Percentiles rank a stretch among this genome's conserved stretches.
Conservation (phyloP, 2,113 vertebrate species). For the Gopherus evgoodei region DNA sequence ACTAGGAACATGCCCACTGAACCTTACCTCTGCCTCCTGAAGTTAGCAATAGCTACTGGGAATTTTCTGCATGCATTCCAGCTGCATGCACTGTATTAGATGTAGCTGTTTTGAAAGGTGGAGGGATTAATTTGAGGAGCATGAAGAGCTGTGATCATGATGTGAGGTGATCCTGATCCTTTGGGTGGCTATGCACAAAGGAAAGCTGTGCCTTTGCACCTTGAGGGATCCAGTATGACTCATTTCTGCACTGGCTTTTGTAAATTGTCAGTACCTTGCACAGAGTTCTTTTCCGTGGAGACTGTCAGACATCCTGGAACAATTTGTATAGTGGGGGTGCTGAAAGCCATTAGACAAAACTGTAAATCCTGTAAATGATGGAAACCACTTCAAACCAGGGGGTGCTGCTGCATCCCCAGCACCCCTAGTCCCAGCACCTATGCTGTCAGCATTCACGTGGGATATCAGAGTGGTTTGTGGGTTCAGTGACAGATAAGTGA, state of each 20-base stretch:
- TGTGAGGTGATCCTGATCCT: not conserved
- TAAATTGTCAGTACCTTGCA: not conserved
- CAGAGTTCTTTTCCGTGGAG: not conserved
- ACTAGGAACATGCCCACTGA: not conserved
- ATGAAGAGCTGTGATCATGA: not conserved
- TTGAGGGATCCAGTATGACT: not conserved
- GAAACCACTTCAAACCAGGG: too few relatives aligned
- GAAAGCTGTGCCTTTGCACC: not conserved
- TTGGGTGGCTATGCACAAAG: not conserved
- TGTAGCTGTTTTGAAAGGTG: not conserved
- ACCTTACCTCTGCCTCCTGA: not conserved
- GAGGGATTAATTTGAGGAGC: not conserved
- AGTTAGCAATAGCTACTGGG: not conserved
- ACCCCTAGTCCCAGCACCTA: too few relatives aligned
- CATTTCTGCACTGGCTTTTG: not conserved
- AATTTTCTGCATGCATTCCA: not conserved
- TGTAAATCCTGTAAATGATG: too few relatives aligned
- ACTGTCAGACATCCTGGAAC: not conserved
- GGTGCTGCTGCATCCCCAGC: too few relatives aligned
- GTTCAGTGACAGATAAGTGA: not conserved
- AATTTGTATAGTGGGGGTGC: too few relatives aligned
- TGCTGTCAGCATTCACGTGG: not conserved
- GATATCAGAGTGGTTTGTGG: not conserved
- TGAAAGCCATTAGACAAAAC: too few relatives aligned
- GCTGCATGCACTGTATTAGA: not conserved